These are phyloP conservation scores for Tachina lurida DNA, from an alignment of 2,888 invertebrate genomes.

Conservation along the genomic window DNA sequence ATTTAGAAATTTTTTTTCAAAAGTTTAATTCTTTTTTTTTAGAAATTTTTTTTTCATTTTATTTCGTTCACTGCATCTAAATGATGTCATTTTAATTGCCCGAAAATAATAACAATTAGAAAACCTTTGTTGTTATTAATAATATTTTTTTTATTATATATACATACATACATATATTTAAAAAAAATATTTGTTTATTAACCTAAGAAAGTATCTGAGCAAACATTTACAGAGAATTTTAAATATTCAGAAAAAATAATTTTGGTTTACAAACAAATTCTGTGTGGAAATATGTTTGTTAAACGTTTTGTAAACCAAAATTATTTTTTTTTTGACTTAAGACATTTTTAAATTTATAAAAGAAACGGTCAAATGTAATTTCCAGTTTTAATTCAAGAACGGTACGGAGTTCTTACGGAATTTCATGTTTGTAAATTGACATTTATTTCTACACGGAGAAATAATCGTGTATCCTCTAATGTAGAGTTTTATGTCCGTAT, in stretches of 20 bases:
- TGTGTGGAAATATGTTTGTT: too few relatives aligned
- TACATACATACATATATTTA: too few relatives aligned
- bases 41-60: neutral
- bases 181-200: too few relatives aligned
- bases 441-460: too few relatives aligned
- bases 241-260: too few relatives aligned
- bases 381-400: neutral
- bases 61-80: neutral
- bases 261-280: too few relatives aligned
- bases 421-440: too few relatives aligned
- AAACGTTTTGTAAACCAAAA: too few relatives aligned
- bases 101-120: constrained; percentile 6
- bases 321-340: too few relatives aligned
- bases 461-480: too few relatives aligned
- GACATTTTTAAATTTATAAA: neutral
- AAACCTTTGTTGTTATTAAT: neutral
- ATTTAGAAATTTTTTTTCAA: constrained; percentile 1
- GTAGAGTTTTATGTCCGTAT: too few relatives aligned
- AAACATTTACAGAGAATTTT: constrained; percentile 1
- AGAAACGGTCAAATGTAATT: neutral
- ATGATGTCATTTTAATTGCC: constrained; percentile 38
- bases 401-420: too few relatives aligned
- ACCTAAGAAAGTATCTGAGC: neutral
- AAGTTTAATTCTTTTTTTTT: constrained; percentile 1
- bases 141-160: neutral